A percentile compares a stretch with the other conserved stretches of the same genome.
phyloP scores from a whole-genome alignment of 2,113 vertebrate genomes.

The Mandrillus leucophaeus region DNA sequence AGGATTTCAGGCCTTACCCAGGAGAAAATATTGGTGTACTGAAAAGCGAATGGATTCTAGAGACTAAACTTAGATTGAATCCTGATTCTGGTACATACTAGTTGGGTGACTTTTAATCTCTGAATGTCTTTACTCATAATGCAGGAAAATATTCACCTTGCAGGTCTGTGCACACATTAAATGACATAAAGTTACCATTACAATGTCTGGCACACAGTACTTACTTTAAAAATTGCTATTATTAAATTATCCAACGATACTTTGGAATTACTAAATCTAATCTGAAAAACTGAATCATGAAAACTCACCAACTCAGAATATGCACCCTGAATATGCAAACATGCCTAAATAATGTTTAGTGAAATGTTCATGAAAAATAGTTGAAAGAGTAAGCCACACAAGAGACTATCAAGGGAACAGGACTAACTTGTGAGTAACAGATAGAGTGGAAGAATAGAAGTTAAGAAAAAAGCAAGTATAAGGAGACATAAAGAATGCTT shows the following conservation, averaged over 20 bases:
- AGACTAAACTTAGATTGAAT: background rate
- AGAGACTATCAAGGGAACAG: conserved; percentile 13
- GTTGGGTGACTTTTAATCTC: background rate
- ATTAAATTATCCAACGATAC: background rate
- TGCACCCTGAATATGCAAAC: background rate
- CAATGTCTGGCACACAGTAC: background rate
- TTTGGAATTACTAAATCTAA: conserved; percentile 19
- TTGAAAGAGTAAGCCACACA: background rate
- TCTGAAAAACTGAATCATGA: background rate
- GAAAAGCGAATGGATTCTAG: background rate
- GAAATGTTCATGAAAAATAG: conserved; percentile 22
- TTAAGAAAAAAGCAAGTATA: background rate
- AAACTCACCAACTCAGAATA: conserved; percentile 30
- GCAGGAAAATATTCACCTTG: background rate
- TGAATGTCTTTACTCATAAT: background rate
- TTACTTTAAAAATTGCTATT: background rate
- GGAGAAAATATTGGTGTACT: background rate
- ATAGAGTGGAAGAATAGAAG: background rate
- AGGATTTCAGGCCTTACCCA: background rate
- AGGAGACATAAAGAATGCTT: conserved; percentile 29
- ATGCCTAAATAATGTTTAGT: conserved; percentile 15
- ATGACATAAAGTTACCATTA: background rate
- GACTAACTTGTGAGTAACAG: background rate
- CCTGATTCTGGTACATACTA: background rate
- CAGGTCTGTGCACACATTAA: background rate